Base-by-base conservation (phyloP, 2,888 invertebrate species). In the Hirudinaria manillensis region DNA sequence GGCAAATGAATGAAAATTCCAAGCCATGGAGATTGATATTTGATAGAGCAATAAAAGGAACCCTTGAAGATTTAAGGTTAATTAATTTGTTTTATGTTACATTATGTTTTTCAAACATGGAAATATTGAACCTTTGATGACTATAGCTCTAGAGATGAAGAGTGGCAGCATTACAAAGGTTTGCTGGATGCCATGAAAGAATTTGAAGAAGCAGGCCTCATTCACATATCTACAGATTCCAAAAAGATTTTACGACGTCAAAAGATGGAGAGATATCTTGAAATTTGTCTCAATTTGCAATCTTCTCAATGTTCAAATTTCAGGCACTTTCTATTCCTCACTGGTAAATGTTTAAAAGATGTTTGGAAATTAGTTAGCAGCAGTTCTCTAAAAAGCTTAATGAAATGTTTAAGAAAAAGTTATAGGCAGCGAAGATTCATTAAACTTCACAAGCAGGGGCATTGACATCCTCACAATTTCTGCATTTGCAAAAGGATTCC, bases 11-110 rank as follows among this genome's bases (percentile, higher is more conserved):
- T 29, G 74, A 76, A 32, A 74, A 56, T 34, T 45, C 27, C 61
- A 76, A 77, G 53, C 72, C 76, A 4, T 77, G 77, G 77, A 61
- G 32, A 24, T 55, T 77, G 16, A 27, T 74, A 55, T 45, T 80
- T 16, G 45, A 36, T 10, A 65, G 38, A 27, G 13, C 24, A 32
- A 70, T 70, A 45, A 51, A 34, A 32, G 24, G 29, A n/a, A 36
- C 16, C 21, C 24, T 71, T 6, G 36, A 32, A 68, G 68, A 32
- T 68, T 36, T 34, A 32, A 34, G 68, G 32, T 67, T 67, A 24
- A 10, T 45, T 16, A 45, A 45, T 45, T 45, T 45, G 16, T 45
- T 45, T 61, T 24, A 29, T 61, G 13, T n/a, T 61, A 7, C 13
- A 27, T 6, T 7, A 56, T 56, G 3, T 7, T 56, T 56, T 56